A percentile compares a stretch with the other conserved stretches of the same genome.
These are phyloP conservation scores for Pantelozetes paolii DNA, from an alignment of 2,888 invertebrate genomes.

Conservation along the genomic window DNA sequence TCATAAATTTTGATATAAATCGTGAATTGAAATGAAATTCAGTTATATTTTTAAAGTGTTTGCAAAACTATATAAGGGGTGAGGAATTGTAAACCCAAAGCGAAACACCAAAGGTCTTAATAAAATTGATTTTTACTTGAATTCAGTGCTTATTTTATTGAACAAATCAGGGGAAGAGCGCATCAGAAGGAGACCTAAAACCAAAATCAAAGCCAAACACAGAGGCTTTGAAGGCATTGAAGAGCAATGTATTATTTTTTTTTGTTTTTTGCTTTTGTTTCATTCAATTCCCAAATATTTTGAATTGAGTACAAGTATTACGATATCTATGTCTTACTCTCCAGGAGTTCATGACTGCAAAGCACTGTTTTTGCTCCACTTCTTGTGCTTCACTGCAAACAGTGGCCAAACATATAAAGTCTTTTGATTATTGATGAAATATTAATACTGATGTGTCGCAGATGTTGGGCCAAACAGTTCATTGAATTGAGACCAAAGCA, in stretches of 20 bases:
- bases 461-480: conserved; percentile 21
- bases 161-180: not conserved
- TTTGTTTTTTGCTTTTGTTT: conserved; percentile 5
- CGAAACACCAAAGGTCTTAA: not conserved
- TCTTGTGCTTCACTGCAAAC: not conserved
- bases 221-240: not conserved
- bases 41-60: no score
- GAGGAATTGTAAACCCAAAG: no score
- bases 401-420: conserved; percentile 16
- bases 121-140: conserved; percentile 1
- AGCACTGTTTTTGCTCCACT: not conserved
- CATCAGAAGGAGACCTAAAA: not conserved
- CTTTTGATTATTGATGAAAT: conserved; percentile 32
- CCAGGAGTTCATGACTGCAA: not conserved
- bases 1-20: no score
- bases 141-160: not conserved
- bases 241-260: not conserved
- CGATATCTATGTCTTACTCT: conserved; percentile 3
- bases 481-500: not conserved
- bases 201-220: not conserved
- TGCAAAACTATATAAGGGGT: no score
- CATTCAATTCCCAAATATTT: conserved; percentile 8
- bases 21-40: no score
- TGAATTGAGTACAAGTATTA: not conserved
- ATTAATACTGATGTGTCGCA: conserved; percentile 28